These are phyloP conservation scores for Drosophila serrata DNA, from an alignment of 1,140 invertebrate species.

Conservation along the genomic window DNA sequence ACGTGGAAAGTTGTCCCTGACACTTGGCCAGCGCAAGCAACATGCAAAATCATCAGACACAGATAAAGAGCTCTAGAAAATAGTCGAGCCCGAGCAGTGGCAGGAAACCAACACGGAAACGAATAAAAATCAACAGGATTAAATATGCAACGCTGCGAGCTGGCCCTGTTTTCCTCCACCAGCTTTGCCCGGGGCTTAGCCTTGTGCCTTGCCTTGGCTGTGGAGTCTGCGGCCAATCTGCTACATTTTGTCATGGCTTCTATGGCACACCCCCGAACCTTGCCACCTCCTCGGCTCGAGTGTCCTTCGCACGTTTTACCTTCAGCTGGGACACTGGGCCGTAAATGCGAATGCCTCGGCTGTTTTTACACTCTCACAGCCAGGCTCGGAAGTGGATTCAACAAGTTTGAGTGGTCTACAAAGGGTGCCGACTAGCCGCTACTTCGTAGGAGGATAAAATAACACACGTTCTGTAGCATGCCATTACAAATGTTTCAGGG, in stretches of 20 bases:
- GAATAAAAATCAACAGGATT: slow-evolving; percentile 84
- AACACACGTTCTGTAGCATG: neutral
- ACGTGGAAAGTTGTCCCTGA: slow-evolving; percentile 13
- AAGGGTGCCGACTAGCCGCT: slow-evolving; percentile 6
- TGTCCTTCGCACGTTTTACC: slow-evolving; percentile 72
- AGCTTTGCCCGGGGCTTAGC: slow-evolving; percentile 60
- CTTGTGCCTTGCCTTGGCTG: slow-evolving; percentile 39
- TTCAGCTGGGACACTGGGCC: slow-evolving; percentile 51
- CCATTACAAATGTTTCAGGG: neutral
- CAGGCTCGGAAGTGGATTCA: slow-evolving; percentile 43
- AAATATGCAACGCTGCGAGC: slow-evolving; percentile 66
- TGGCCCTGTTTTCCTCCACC: slow-evolving; percentile 22
- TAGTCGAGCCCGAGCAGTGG: slow-evolving; percentile 25
- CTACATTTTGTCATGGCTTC: slow-evolving; percentile 75
- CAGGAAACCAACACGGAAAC: slow-evolving; percentile 63
- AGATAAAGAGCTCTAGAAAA: slow-evolving; percentile 70
- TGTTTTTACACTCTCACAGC: slow-evolving; percentile 22
- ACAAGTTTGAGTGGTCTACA: slow-evolving; percentile 50
- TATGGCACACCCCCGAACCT: slow-evolving; percentile 28
- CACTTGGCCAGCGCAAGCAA: slow-evolving; percentile 47
- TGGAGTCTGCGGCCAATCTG: slow-evolving; percentile 67
- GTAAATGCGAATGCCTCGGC: slow-evolving; percentile 43
- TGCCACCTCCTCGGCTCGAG: slow-evolving; percentile 7
- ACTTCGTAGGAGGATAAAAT: slow-evolving; percentile 11
- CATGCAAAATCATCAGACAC: slow-evolving; percentile 62